Base-by-base conservation (phyloP, 1,140 invertebrate genomes). In the Bombus ignitus region DNA sequence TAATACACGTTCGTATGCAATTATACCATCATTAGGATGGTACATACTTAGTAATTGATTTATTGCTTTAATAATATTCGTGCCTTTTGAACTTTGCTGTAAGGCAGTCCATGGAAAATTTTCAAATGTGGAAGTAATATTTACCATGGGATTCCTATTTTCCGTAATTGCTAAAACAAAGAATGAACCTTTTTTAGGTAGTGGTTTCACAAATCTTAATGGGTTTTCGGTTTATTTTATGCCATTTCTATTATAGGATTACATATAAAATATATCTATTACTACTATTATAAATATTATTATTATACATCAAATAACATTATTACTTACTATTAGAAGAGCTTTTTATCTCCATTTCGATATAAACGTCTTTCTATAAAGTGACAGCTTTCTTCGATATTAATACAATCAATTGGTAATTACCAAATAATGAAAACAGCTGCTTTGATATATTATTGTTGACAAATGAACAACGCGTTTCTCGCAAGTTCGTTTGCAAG, bases 11-110 rank as follows among this genome's bases (percentile, higher is more conserved):
- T 92, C 92, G n/a, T 94, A 94, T 62, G 90, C 91, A 22, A 78
- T 53, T 87, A 94, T 89, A 32, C 93, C 93, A 76, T 93, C 92
- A 78, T 94, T 90, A 1, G 93, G 92, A 77, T 94, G 92, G 77
- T 94, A 94, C 77, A 93, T 92, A 39, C 91, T 90, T 28, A 94
- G 72, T 42, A 94, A 88, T 78, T 90, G 89, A 13, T 91, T 92
- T 28, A 94, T 88, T 22, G 90, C 92, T 81, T 85, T 92, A 22
- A 91, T 90, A 15, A 94, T 88, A 80, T 93, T 92, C 28, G 89
- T 92, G 1, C 89, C 91, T 32, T 93, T 88, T 39, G 92, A 93
- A 91, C 86, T 91, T 12, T 85, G 81, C 59, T 91, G 77, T 62
- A 93, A 76, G 37, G 86, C 86, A 37, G 90, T 85, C 92, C 92